Conservation (phyloP, 1,140 invertebrate species). For the Dreissena rostriformis region DNA sequence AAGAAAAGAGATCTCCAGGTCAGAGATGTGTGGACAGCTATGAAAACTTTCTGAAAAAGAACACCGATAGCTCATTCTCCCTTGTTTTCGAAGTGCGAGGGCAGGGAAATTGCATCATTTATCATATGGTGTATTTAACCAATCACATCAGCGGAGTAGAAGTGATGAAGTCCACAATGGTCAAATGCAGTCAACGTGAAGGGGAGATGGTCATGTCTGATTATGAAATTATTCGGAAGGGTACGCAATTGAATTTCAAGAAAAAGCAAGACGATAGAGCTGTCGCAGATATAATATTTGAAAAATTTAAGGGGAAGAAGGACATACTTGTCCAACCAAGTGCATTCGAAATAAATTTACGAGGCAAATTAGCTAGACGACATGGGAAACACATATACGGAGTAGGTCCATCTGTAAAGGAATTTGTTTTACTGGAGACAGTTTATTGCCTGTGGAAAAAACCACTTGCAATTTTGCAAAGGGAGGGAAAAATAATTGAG, state of each 20-base stretch:
- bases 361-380: too few species aligned
- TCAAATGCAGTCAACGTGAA: not conserved
- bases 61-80: not conserved
- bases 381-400: too few species aligned
- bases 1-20: not conserved
- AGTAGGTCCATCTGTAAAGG: not conserved
- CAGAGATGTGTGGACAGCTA: not conserved
- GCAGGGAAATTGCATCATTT: not conserved
- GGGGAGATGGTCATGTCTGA: not conserved
- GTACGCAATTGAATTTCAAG: not conserved
- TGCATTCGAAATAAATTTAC: too few species aligned
- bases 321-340: not conserved
- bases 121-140: conserved; percentile 11
- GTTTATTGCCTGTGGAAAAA: not conserved
- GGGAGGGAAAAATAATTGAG: not conserved
- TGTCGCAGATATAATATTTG: conserved; percentile 2
- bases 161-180: conserved; percentile 12
- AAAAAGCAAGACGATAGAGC: not conserved
- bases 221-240: conserved; percentile 3
- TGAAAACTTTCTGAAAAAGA: not conserved
- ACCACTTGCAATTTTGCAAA: not conserved
- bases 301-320: not conserved
- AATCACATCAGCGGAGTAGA: conserved; percentile 7
- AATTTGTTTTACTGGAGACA: not conserved
- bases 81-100: conserved; percentile 19